phyloP scores from a whole-genome alignment of 1,140 invertebrate species.

The Papilio glaucus region DNA sequence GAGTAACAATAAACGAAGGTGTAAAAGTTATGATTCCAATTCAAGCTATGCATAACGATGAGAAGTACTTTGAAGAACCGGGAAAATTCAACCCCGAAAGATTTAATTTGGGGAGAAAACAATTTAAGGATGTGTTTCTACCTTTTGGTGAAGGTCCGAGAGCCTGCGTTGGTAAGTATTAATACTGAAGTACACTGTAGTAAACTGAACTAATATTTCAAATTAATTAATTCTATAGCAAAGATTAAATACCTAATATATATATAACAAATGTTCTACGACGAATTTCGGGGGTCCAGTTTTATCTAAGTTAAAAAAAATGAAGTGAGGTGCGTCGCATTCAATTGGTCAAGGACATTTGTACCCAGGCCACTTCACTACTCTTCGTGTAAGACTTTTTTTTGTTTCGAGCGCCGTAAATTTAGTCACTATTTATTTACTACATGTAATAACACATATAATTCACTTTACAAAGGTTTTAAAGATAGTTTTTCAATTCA shows the following conservation, averaged over 20 bases:
- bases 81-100: constrained; percentile 62
- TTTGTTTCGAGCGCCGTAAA: not conserved
- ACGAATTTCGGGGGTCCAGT: not conserved
- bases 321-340: not conserved
- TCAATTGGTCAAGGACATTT: not conserved
- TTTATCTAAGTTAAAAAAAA: not conserved
- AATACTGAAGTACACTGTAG: constrained; percentile 19
- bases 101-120: constrained; percentile 50
- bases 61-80: constrained; percentile 48
- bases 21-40: constrained; percentile 31
- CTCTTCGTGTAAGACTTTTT: too few species aligned
- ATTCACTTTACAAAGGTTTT: too few species aligned
- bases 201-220: not conserved
- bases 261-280: too few species aligned
- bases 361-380: not conserved
- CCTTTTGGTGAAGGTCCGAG: constrained; percentile 68
- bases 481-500: too few species aligned
- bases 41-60: constrained; percentile 28
- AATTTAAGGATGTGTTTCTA: constrained; percentile 56
- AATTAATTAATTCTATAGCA: not conserved
- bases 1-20: constrained; percentile 20
- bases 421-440: too few species aligned
- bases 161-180: constrained; percentile 60
- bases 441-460: too few species aligned
- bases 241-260: not conserved